These are phyloP conservation scores for Oophaga sylvatica DNA, from an alignment of 2,797 vertebrate genomes.

Conservation along the genomic window DNA sequence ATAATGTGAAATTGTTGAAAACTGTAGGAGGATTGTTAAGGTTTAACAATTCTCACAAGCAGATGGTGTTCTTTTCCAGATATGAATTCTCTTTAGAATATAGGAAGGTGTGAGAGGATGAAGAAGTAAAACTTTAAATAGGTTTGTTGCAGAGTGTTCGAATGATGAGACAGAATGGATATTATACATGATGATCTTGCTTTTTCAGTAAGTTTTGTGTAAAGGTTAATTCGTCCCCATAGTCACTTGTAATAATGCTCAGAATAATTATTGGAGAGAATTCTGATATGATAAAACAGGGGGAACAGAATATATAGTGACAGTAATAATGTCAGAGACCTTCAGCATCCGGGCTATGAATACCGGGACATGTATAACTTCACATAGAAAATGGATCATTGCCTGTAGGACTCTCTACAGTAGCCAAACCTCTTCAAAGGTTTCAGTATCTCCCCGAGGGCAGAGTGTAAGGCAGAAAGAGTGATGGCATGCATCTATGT, in stretches of 20 bases:
- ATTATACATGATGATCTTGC: neutral
- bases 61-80: slow-evolving; percentile 6
- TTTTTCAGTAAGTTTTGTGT: neutral
- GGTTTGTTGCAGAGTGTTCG: neutral
- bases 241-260: neutral
- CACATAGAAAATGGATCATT: no score
- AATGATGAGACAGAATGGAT: neutral
- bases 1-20: neutral
- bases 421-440: no score
- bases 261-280: neutral
- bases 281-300: neutral
- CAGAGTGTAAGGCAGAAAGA: no score
- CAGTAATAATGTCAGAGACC: no score
- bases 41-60: slow-evolving; percentile 12
- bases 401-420: no score
- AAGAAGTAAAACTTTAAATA: neutral
- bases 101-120: neutral
- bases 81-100: neutral
- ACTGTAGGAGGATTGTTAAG: neutral
- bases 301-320: neutral
- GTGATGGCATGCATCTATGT: no score
- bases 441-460: no score
- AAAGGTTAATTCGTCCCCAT: neutral
- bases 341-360: neutral
- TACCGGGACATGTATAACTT: no score